Conservation (phyloP, 2,888 invertebrate species). For the Antheraea yamamai region DNA sequence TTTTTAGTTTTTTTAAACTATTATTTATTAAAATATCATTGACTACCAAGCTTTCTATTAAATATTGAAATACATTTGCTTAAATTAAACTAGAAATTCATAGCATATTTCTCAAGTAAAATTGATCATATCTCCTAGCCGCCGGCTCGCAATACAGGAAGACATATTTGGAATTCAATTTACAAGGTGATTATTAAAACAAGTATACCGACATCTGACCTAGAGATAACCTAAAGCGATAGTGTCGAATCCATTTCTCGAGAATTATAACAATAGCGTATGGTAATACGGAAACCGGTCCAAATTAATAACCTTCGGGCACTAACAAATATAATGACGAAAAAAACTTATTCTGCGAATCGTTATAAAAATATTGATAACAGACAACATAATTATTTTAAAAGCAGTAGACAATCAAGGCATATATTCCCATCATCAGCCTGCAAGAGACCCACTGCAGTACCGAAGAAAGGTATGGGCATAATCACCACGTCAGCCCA, state of each 20-base stretch:
- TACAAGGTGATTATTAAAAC: slow-evolving; percentile 35
- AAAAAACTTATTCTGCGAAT: not conserved
- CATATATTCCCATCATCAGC: too few species aligned
- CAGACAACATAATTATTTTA: not conserved
- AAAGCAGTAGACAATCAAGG: too few species aligned
- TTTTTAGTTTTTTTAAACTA: too few species aligned
- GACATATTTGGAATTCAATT: slow-evolving; percentile 24
- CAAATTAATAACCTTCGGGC: slow-evolving; percentile 34
- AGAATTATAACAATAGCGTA: slow-evolving; percentile 36
- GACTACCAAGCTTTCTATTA: not conserved
- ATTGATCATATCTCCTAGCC: slow-evolving; percentile 7
- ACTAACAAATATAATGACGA: slow-evolving; percentile 25
- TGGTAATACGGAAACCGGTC: slow-evolving; percentile 11
- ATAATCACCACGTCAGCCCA: too few species aligned
- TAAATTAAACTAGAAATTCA: not conserved
- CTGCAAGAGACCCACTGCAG: too few species aligned
- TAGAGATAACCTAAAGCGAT: slow-evolving; percentile 42
- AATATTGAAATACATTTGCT: not conserved
- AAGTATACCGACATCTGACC: slow-evolving; percentile 36
- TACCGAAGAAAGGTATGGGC: too few species aligned
- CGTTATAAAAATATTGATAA: not conserved
- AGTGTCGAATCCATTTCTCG: slow-evolving; percentile 43
- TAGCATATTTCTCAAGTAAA: slow-evolving; percentile 1
- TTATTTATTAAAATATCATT: not conserved
- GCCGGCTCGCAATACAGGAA: slow-evolving; percentile 10